Evolutionary conservation across 2,113 vertebrate genomes (phyloP).

Genomic region (Oenanthe oenanthe): DNA sequence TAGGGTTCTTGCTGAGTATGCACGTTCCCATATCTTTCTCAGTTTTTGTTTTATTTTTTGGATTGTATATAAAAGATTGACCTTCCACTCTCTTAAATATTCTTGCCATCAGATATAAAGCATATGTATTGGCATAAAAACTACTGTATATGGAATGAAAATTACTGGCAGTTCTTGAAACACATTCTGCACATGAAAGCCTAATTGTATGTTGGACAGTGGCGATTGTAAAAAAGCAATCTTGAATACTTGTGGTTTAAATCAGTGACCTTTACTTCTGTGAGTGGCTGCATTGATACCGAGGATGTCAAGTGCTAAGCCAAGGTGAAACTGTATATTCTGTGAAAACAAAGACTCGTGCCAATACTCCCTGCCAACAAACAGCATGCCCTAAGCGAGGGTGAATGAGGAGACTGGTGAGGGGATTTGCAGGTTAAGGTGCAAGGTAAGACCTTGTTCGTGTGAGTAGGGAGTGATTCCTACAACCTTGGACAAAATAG

Average conservation of each 20-base stretch:
- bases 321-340: constrained; percentile 29
- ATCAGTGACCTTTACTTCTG: constrained; percentile 34
- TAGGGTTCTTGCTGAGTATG: background rate
- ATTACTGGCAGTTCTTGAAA: constrained; percentile 60
- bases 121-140: constrained; percentile 52
- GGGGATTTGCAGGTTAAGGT: constrained; percentile 18
- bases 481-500: background rate
- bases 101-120: constrained; percentile 30
- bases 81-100: constrained; percentile 10
- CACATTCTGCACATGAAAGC: constrained; percentile 11
- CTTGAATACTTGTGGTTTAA: background rate
- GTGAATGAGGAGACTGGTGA: background rate
- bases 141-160: background rate
- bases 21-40: background rate
- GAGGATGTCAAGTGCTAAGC: constrained; percentile 19
- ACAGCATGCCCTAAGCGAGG: background rate
- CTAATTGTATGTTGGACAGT: constrained; percentile 46
- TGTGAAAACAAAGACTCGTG: constrained; percentile 27
- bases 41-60: constrained; percentile 24
- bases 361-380: constrained; percentile 26
- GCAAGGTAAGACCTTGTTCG: background rate
- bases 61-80: constrained; percentile 28
- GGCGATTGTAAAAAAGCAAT: background rate
- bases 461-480: background rate
- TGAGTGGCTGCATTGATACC: constrained; percentile 17